phyloP scores from a whole-genome alignment of 2,888 invertebrate species.

The Bruchidius siliquastri region DNA sequence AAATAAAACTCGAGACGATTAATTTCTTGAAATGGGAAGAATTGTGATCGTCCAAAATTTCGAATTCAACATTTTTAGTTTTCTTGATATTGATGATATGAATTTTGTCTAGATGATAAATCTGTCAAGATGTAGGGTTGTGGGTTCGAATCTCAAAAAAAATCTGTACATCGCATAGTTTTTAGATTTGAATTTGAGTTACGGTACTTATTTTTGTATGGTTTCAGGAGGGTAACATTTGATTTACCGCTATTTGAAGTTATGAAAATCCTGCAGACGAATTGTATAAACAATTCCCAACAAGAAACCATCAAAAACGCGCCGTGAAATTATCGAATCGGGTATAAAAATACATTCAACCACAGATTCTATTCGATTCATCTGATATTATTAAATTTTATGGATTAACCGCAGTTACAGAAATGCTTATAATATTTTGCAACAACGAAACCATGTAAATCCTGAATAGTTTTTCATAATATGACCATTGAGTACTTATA shows the following conservation, averaged over 20 bases:
- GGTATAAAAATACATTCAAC: neutral
- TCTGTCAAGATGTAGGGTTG: no score
- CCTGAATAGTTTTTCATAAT: neutral
- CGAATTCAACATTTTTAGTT: no score
- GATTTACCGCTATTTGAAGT: neutral
- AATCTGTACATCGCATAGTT: no score
- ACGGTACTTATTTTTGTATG: no score
- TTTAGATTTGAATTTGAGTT: no score
- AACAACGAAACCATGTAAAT: neutral
- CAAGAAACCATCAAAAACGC: neutral
- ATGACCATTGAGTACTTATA: neutral
- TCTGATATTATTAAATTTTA: neutral
- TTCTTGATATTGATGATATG: no score
- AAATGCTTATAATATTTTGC: neutral
- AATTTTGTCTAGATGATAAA: no score
- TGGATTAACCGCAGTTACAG: neutral
- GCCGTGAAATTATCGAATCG: neutral
- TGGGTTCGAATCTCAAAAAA: no score
- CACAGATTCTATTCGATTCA: neutral
- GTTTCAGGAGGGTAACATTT: no score
- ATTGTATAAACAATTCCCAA: neutral
- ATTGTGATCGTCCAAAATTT: no score
- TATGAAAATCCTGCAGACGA: neutral
- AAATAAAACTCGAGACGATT: neutral
- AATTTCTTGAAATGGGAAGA: neutral